Base-by-base conservation (phyloP, 1,140 invertebrate genomes). In the Lasioglossum baleicum region DNA sequence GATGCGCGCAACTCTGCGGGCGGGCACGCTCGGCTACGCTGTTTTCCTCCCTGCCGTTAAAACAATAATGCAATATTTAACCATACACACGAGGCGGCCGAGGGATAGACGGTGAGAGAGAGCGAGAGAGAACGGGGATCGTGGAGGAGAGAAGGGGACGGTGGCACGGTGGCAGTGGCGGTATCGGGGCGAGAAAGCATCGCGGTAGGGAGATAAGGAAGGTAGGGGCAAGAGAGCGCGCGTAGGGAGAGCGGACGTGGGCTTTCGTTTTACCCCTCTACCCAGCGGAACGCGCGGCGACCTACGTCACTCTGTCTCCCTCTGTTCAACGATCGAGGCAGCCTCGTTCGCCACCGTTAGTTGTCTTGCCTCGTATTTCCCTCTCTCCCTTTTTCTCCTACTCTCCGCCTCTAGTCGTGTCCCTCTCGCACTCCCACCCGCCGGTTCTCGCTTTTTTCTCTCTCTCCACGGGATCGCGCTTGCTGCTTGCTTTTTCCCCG, bases 11-110 rank as follows among this genome's bases (percentile, higher is more conserved):
- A 88, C 83, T 81, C 85, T 84, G 87, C 85, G 87, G 82, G 78
- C 85, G 84, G 79, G 86, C 74, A 84, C 84, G 80, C 83, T 78
- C 85, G 83, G 74, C 83, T 84, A 80, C 83, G 82, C 88, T 92
- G 90, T 92, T 92, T 91, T 92, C 91, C 88, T 90, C 90, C 88
- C 89, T 91, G 84, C 91, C 89, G 92, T 91, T 92, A 91, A 91
- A 92, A 93, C 91, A 93, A 92, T 92, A 93, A 93, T 93, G 92
- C 92, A 92, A 93, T 93, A 93, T 92, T 93, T 92, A 93, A 91
- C 90, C 89, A 90, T 92, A 93, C 90, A 92, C 90, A 92, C 82
- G 66, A 69, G 83, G 83, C 73, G 82, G 61, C 68, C 81, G 84
- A 82, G 82, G 75, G 83, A 75, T 75, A 80, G 74, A 51, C 64